Evolutionary conservation across 1,140 invertebrate species (phyloP), one percentile per base, ranked within the genome.

Genomic region (Drosophila kanapiae): DNA sequence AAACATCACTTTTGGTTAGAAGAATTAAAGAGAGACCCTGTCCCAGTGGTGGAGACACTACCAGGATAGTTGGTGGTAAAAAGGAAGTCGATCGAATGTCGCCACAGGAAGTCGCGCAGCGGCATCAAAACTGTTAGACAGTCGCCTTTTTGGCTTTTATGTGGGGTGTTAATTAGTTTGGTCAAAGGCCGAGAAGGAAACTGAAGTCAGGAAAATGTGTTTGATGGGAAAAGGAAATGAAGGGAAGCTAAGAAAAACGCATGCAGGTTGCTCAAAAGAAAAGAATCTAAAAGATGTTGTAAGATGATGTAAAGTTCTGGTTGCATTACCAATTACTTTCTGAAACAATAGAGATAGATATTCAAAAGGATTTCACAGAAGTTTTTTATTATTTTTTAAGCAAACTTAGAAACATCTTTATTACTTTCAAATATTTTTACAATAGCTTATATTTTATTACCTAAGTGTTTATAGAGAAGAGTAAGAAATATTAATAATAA

Each of bases 111-210:
- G 84, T 87, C 78, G 59, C 58, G 51, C 70, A 67, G 40, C 54
- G 45, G 74, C 60, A 47, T 29, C 43, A 35, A 49, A 43, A 45
- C 27, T 40, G 23, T 67, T 63, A 54, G 45, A 63, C 64, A 54
- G 48, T 78, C 27, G 61, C 47, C 33, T 76, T 62, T 45, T 59
- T 49, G 68, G 45, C 49, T 51, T 58, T 62, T 43, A 85, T 81
- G 78, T 81, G 75, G 82, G 82, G 78, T 79, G 82, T 78, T 86
- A 82, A 86, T 85, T 85, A 72, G 59, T 38, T 84, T 83, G 64
- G 76, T 69, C 62, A 3, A 61, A 33, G 48, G 9, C 61, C 54
- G 13, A 49, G 42, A 57, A 64, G 49, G 60, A 79, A 78, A 45
- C 60, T 67, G 72, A 65, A 84, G 69, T 71, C 56, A 69, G 29